These are phyloP conservation scores for Vombatus ursinus DNA, from an alignment of 2,113 vertebrate genomes.

Conservation along the genomic window DNA sequence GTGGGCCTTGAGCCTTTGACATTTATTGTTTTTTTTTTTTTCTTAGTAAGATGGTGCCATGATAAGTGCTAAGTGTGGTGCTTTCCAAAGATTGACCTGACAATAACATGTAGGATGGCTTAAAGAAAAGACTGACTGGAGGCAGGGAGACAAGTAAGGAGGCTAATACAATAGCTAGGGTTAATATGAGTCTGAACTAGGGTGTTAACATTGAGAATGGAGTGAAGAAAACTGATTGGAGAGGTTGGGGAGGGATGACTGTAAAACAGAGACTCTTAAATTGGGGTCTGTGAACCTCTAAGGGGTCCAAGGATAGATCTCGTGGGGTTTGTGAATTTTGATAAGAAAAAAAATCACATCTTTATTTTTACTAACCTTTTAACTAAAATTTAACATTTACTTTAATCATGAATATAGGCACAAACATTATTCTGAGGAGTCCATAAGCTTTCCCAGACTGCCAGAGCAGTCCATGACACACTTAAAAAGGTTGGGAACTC, in stretches of 20 bases:
- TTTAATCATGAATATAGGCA: not conserved
- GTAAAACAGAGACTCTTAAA: not conserved
- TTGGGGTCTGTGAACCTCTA: no score
- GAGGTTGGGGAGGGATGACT: not conserved
- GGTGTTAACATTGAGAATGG: not conserved
- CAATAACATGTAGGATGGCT: not conserved
- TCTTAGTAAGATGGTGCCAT: not conserved
- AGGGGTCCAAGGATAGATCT: no score
- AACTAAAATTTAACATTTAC: not conserved
- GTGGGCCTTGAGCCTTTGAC: no score
- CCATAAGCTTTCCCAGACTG: not conserved
- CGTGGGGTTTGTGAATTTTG: not conserved
- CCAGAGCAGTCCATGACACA: not conserved
- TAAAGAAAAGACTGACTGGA: not conserved
- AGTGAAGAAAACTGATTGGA: not conserved
- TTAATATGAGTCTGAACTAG: not conserved
- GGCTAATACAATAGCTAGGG: not conserved
- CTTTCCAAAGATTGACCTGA: not conserved
- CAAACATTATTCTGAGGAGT: not conserved
- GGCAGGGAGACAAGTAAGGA: not conserved
- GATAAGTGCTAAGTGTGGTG: not conserved
- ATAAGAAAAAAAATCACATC: not conserved
- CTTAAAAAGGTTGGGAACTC: not conserved
- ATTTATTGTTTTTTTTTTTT: not conserved
- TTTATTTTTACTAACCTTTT: not conserved